Percentiles rank a stretch among this genome's conserved stretches.
These are phyloP conservation scores for Brachypterus glaber DNA, from an alignment of 2,888 invertebrate genomes.

Conservation along the genomic window DNA sequence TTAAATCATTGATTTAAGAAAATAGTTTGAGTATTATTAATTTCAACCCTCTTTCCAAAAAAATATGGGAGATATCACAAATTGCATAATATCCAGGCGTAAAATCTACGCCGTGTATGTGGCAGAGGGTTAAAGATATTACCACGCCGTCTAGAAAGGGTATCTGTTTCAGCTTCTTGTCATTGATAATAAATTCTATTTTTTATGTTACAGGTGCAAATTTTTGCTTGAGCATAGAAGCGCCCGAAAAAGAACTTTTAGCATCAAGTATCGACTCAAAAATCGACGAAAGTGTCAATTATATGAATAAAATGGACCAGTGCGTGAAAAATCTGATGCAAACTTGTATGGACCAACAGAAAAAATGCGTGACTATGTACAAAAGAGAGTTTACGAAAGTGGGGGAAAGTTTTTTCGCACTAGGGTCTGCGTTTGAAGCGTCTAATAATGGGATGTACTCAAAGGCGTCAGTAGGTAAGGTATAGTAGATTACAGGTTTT, in stretches of 20 bases:
- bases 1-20: no score
- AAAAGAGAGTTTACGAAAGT: conserved; percentile 86
- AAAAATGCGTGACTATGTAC: conserved; percentile 75
- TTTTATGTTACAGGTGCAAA: conserved; percentile 85
- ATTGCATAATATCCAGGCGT: no score
- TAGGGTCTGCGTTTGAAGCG: conserved; percentile 75
- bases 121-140: no score
- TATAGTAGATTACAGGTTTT: not conserved
- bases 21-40: no score
- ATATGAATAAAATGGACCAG: conserved; percentile 77
- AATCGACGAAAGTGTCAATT: conserved; percentile 73
- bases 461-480: conserved; percentile 59
- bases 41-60: no score
- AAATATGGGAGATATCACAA: no score
- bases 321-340: conserved; percentile 75
- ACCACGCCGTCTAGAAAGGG: no score
- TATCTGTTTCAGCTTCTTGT: no score
- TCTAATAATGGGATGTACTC: conserved; percentile 60
- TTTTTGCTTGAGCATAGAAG: conserved; percentile 82
- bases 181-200: no score
- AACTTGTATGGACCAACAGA: conserved; percentile 75
- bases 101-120: no score
- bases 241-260: conserved; percentile 69
- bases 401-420: conserved; percentile 73
- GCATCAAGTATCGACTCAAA: conserved; percentile 69